These are phyloP conservation scores for Carassius gibelio DNA, from an alignment of 2,113 vertebrate genomes.

Conservation along the genomic window DNA sequence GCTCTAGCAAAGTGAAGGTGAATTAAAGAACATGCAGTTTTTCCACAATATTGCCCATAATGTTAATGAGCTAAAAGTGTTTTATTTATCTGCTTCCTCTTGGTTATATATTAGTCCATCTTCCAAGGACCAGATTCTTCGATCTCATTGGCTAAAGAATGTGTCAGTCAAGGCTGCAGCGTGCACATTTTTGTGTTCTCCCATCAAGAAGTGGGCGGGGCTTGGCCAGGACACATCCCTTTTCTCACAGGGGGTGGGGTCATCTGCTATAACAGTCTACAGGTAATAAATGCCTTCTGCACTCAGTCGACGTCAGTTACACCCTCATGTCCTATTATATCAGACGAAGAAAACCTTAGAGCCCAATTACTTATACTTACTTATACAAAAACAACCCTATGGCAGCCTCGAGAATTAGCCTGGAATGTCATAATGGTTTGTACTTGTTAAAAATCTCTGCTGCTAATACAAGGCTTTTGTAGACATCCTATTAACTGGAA, in stretches of 20 bases:
- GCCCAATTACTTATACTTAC: neutral
- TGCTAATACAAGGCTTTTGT: conserved; percentile 6
- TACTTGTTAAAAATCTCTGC: conserved; percentile 3
- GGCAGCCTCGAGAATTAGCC: neutral
- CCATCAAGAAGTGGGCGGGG: conserved; percentile 73
- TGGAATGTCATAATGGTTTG: conserved; percentile 1
- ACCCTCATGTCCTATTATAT: neutral
- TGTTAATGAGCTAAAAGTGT: neutral
- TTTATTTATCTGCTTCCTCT: neutral
- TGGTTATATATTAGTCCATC: conserved; percentile 66
- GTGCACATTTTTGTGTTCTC: conserved; percentile 77
- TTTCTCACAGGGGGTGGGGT: conserved; percentile 75
- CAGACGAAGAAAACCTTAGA: conserved; percentile 18
- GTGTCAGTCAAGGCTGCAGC: conserved; percentile 75
- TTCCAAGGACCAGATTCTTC: conserved; percentile 74
- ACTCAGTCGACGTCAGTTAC: neutral
- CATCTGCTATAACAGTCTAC: conserved; percentile 71
- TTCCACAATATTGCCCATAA: neutral
- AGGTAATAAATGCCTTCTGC: conserved; percentile 65
- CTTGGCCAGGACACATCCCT: conserved; percentile 76
- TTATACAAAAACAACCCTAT: neutral
- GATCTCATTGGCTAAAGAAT: conserved; percentile 71
- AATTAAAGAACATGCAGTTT: neutral
- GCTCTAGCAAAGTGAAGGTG: conserved; percentile 75
- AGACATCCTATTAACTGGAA: neutral